phyloP scores from a whole-genome alignment of 2,797 vertebrate genomes.

The Muraenolepis orangiensis region DNA sequence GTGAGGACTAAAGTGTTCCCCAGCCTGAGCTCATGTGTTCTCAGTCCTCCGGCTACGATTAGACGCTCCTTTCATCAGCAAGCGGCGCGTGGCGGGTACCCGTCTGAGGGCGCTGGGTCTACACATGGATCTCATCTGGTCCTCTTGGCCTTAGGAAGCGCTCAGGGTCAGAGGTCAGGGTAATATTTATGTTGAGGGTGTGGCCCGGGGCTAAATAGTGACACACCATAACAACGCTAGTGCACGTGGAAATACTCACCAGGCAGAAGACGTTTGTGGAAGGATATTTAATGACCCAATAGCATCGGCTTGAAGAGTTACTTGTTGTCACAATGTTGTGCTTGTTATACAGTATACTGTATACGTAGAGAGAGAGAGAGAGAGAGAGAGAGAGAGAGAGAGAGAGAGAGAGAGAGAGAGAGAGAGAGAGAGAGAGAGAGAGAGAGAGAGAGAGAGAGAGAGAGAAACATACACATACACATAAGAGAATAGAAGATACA shows the following conservation, averaged over 20 bases:
- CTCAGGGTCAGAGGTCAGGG: constrained; percentile 67
- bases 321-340: too few relatives aligned
- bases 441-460: constrained; percentile 7
- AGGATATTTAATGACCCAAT: too few relatives aligned
- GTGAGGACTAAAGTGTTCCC: too few relatives aligned
- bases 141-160: constrained; percentile 68
- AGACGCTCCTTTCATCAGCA: not conserved
- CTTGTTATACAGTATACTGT: too few relatives aligned
- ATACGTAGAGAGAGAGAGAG: too few relatives aligned
- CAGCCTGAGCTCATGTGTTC: not conserved
- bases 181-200: constrained; percentile 75
- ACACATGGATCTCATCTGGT: constrained; percentile 41
- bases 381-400: not conserved
- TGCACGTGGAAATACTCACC: not conserved
- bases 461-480: constrained; percentile 18
- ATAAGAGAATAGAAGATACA: constrained; percentile 4
- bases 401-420: not conserved
- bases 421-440: not conserved
- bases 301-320: not conserved
- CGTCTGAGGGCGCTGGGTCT: not conserved
- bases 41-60: not conserved
- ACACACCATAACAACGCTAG: not conserved
- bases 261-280: too few relatives aligned
- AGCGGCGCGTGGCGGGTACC: too few relatives aligned
- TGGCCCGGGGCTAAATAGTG: constrained; percentile 50